Evolutionary conservation across 2,888 invertebrate species (phyloP).

Genomic region (Invenusta paracnida): DNA sequence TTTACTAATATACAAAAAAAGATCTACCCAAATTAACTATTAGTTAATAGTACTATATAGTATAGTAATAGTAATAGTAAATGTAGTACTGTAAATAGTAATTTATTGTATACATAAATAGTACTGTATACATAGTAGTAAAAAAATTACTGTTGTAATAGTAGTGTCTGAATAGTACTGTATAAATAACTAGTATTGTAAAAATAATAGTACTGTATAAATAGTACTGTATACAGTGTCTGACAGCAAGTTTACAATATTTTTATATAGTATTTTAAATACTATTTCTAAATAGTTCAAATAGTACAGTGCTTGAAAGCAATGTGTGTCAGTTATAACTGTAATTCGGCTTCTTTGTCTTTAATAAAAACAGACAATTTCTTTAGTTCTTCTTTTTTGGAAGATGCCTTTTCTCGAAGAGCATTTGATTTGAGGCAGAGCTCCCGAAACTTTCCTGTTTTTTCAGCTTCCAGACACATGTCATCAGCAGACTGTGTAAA

Average conservation of each 20-base stretch:
- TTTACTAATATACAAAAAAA: too few relatives aligned
- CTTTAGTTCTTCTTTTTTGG: slow-evolving; percentile 22
- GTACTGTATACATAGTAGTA: neutral
- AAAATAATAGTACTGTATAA: neutral
- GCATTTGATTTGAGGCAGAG: slow-evolving; percentile 27
- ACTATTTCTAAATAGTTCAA: too few relatives aligned
- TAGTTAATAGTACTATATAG: neutral
- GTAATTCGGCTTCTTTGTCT: slow-evolving; percentile 22
- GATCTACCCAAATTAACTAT: neutral
- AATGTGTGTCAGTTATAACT: slow-evolving; percentile 17
- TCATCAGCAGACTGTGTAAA: slow-evolving; percentile 7
- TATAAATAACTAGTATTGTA: neutral
- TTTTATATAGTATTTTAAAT: too few relatives aligned
- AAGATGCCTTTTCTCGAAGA: slow-evolving; percentile 23
- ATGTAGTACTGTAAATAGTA: neutral
- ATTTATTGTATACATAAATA: neutral
- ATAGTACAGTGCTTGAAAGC: too few relatives aligned
- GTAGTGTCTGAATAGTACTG: neutral
- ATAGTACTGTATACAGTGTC: neutral
- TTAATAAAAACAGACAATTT: slow-evolving; percentile 21
- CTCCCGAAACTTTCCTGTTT: slow-evolving; percentile 15
- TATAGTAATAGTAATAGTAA: neutral
- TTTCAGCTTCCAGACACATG: slow-evolving; percentile 26
- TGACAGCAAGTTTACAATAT: neutral
- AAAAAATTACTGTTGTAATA: neutral